Percentiles rank a stretch among this genome's conserved stretches.
Conservation (phyloP, 92 coral and sea anemone species). For the Pocillopora grandis region DNA sequence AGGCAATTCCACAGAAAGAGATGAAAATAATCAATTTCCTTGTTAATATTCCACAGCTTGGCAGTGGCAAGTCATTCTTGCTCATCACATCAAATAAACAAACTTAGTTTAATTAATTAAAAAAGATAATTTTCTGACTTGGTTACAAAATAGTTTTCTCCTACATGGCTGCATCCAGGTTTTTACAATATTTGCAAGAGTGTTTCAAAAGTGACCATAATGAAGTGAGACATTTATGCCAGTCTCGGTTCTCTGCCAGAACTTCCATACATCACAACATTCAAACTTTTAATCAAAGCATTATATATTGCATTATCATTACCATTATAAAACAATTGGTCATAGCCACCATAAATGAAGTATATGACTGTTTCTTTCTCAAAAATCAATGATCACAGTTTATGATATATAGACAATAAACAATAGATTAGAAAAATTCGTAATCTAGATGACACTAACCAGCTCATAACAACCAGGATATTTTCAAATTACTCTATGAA, state of each 20-base stretch:
- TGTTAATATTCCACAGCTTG: background rate
- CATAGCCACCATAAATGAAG: constrained; percentile 11
- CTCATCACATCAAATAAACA: no score
- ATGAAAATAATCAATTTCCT: constrained; percentile 5
- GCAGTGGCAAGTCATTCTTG: background rate
- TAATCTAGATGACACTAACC: constrained; percentile 17
- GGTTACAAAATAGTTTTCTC: no score
- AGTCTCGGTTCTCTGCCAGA: background rate
- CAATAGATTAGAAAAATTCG: constrained; percentile 20
- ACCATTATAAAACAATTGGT: constrained; percentile 4
- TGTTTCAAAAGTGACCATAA: background rate
- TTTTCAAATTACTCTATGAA: constrained; percentile 26
- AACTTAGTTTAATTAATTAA: no score
- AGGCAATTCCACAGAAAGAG: no score
- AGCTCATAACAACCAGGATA: constrained; percentile 14
- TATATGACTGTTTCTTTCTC: background rate
- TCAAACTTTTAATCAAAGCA: constrained; percentile 15
- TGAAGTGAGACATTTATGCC: background rate
- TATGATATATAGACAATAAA: constrained; percentile 14
- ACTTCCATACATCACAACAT: constrained; percentile 14
- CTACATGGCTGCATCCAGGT: background rate
- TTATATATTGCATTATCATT: background rate
- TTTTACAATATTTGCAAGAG: background rate
- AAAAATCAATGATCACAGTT: background rate
- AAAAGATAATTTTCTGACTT: no score